These are phyloP conservation scores for Pheosia gnoma DNA, from an alignment of 2,888 invertebrate species.

Conservation along the genomic window DNA sequence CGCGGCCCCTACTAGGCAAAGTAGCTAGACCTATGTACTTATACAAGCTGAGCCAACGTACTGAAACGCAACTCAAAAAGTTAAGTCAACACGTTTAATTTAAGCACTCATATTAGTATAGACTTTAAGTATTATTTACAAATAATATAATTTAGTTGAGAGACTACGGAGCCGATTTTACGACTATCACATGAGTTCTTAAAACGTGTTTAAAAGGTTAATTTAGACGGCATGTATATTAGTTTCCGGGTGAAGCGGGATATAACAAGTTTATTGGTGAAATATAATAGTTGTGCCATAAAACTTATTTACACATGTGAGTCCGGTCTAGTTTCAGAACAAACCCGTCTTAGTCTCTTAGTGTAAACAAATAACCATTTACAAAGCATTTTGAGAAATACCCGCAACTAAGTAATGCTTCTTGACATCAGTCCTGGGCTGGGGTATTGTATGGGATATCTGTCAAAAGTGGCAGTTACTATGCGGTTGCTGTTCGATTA, in stretches of 20 bases:
- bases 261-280: slow-evolving; percentile 2
- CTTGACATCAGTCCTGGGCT: too few species aligned
- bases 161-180: not conserved
- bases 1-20: too few species aligned
- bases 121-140: too few species aligned
- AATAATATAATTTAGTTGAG: not conserved
- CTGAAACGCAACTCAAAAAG: too few species aligned
- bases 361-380: not conserved
- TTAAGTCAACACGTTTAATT: too few species aligned
- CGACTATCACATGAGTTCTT: too few species aligned
- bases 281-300: slow-evolving; percentile 3
- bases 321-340: not conserved
- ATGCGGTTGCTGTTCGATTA: too few species aligned
- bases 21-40: too few species aligned
- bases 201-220: not conserved
- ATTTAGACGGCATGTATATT: not conserved
- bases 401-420: not conserved
- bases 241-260: not conserved
- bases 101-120: too few species aligned
- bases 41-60: too few species aligned
- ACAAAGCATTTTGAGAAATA: not conserved
- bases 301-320: not conserved
- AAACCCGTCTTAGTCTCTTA: not conserved
- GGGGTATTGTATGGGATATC: too few species aligned
- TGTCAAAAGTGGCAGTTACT: too few species aligned